Evolutionary conservation across 53 echinoderm and acorn worm genomes (phyloP).

Genomic region (Stichopus horrens): DNA sequence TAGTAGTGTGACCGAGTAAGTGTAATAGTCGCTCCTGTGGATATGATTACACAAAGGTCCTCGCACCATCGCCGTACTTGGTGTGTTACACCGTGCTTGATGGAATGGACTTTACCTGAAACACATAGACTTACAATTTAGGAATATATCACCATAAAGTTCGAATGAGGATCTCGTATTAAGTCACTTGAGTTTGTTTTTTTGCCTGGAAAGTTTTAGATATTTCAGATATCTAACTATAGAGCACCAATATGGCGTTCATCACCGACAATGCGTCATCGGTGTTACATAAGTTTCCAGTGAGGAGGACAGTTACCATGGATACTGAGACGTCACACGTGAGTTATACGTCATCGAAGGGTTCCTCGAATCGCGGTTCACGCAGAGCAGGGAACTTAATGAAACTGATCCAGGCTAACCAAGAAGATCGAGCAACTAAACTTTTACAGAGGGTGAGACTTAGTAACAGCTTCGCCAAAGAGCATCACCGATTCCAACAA

Average conservation of each 20-base stretch:
- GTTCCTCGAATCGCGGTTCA: conserved; percentile 1
- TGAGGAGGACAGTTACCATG: conserved; percentile 6
- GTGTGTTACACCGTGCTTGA: too few relatives aligned
- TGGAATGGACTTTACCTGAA: too few relatives aligned
- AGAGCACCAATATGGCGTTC: neutral
- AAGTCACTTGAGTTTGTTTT: too few relatives aligned
- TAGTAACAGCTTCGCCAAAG: conserved; percentile 35
- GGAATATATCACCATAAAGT: too few relatives aligned
- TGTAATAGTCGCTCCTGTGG: too few relatives aligned
- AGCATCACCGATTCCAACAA: neutral
- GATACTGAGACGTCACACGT: neutral
- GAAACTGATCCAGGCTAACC: neutral
- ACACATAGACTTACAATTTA: too few relatives aligned
- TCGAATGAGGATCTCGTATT: too few relatives aligned
- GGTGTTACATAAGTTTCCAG: neutral
- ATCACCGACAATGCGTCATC: neutral
- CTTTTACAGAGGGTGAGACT: neutral
- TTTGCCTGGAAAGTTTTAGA: too few relatives aligned
- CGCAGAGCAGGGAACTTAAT: conserved; percentile 6
- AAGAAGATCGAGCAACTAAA: neutral
- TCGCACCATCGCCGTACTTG: too few relatives aligned
- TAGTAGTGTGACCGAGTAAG: too few relatives aligned
- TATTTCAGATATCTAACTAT: too few relatives aligned
- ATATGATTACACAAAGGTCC: too few relatives aligned
- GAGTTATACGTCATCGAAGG: neutral